Evolutionary conservation across 2,888 invertebrate species (phyloP), one percentile per base, ranked within the genome.

Genomic region (Chorisops tibialis): DNA sequence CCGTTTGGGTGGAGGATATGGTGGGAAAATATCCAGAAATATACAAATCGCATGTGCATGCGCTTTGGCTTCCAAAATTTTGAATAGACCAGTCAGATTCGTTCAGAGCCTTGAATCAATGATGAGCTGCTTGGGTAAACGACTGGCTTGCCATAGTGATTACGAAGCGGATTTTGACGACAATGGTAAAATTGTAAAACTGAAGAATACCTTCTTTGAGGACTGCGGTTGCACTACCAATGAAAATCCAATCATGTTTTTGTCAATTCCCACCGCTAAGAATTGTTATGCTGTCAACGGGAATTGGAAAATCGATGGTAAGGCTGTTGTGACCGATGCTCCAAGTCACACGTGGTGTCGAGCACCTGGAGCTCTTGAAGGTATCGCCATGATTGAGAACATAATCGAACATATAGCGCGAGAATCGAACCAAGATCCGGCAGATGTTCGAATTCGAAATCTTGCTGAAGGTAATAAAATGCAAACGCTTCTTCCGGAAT

Each of bases 1-100:
- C 5, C 84, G 93, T 41, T 68, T 93, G 3, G 94, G 94, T 2
- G 94, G 94, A 9, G 90, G 80, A 0, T 95, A 88, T 72, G 94
- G 94, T 0, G 83, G 81, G 0, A 95, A 94, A 61, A 85, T 91
- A 56, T 81, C 84, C 0, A 81, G 91, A 6, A 75, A 82, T 5
- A 75, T 79, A 11, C 78, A 83, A 11, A 72, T 85, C 0, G 82
- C 87, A 0, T 81, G 84, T 24, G 87, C 88, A 0, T 85, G 88
- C 62, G 86, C 89, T 1, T 19, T 60, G n/a, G 59, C 50, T 7
- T 14, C 11, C 16, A n/a, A 39, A 11, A n/a, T 72, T 51, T 68
- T 76, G 0, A 74, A 81, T 67, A 80, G 84, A 51, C 90, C 93
- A 0, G 87, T 89, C 0, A 82, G 89, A 19, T 82, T 93, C 62